Evolutionary conservation across 2,113 vertebrate genomes (phyloP).

Genomic region (Geococcyx californianus): DNA sequence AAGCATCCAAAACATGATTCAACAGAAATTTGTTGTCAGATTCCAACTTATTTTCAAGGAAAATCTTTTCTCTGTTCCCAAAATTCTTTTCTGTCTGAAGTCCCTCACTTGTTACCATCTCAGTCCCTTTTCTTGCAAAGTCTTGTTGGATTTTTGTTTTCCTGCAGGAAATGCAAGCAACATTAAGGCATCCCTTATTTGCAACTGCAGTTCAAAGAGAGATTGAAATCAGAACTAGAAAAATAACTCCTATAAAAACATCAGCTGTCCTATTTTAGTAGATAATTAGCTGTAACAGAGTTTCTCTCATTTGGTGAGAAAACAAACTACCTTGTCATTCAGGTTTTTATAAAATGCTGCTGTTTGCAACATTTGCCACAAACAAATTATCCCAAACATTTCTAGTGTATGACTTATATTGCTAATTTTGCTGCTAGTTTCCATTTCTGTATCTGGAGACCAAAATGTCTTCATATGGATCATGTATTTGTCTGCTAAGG

Average conservation of each 20-base stretch:
- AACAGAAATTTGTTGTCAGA: background rate
- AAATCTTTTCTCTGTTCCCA: background rate
- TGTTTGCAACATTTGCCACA: background rate
- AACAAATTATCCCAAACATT: slow-evolving; percentile 7
- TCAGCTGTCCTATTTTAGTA: slow-evolving; percentile 22
- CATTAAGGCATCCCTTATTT: background rate
- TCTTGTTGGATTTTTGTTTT: background rate
- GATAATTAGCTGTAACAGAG: slow-evolving; percentile 19
- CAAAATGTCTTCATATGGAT: background rate
- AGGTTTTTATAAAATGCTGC: slow-evolving; percentile 37
- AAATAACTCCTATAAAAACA: background rate
- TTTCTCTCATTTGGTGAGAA: background rate
- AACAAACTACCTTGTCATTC: slow-evolving; percentile 9
- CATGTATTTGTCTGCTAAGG: background rate
- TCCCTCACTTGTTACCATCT: background rate
- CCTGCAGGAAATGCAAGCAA: background rate
- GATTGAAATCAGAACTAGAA: background rate
- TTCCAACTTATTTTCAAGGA: background rate
- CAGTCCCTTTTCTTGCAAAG: background rate
- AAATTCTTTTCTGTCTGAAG: background rate
- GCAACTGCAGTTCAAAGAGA: background rate
- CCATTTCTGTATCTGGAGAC: background rate
- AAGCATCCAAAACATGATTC: background rate
- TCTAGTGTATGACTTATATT: background rate
- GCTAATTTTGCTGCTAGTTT: background rate